Conservation (phyloP, 2,888 invertebrate species). For the Drosophila cracens region DNA sequence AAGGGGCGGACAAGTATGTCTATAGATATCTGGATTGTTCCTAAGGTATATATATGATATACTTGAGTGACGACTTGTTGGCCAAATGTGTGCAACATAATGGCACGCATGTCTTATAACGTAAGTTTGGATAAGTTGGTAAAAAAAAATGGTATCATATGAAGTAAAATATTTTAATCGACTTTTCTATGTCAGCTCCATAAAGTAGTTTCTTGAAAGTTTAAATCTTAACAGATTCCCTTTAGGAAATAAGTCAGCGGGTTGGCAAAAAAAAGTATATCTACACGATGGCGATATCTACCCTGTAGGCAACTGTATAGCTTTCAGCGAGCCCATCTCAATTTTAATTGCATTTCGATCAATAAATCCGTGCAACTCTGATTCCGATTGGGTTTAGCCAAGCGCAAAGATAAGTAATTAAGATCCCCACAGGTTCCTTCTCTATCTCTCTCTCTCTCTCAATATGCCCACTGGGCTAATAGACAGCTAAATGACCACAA, state of each 20-base stretch:
- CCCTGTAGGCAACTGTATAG: neutral
- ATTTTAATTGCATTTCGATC: neutral
- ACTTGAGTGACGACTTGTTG: no score
- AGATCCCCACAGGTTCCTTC: neutral
- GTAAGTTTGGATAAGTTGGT: neutral
- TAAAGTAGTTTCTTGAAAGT: neutral
- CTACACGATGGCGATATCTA: neutral
- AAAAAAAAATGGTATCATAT: neutral
- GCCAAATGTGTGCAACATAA: neutral
- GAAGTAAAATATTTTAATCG: neutral
- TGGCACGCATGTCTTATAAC: neutral
- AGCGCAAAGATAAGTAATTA: neutral
- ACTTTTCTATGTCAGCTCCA: no score
- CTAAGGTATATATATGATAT: neutral
- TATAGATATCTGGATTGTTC: neutral
- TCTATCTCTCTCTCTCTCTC: neutral
- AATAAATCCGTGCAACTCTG: neutral
- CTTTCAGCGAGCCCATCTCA: neutral
- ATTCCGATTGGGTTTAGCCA: neutral
- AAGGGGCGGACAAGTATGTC: neutral
- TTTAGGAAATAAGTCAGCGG: neutral
- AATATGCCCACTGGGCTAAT: conserved; percentile 37
- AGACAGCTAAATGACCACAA: conserved; percentile 68
- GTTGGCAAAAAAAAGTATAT: neutral
- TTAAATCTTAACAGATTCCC: neutral